Percentiles rank a stretch among this genome's conserved stretches.
Conservation (phyloP, 2,888 invertebrate species). For the Megamerina dolium region DNA sequence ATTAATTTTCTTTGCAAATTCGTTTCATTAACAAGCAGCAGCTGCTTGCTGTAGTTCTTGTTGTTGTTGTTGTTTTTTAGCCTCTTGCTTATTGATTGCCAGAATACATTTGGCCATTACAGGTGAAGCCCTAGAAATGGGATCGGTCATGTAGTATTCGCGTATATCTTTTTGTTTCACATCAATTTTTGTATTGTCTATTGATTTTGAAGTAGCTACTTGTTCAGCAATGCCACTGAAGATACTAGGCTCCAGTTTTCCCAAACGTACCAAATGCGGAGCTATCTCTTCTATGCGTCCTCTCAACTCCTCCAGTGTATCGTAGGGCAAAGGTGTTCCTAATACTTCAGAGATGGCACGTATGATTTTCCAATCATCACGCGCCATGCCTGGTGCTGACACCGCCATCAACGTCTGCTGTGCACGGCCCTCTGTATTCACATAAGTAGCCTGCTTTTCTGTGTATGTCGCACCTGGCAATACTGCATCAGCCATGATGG, state of each 20-base stretch:
- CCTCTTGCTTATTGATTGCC: slow-evolving; percentile 66
- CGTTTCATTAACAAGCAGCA: no score
- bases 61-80: slow-evolving; percentile 20
- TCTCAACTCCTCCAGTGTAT: slow-evolving; percentile 76
- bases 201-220: slow-evolving; percentile 56
- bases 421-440: slow-evolving; percentile 95
- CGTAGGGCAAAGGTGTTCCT: slow-evolving; percentile 75
- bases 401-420: slow-evolving; percentile 86
- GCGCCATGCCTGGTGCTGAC: slow-evolving; percentile 84
- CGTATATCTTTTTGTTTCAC: slow-evolving; percentile 71
- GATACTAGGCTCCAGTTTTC: slow-evolving; percentile 70
- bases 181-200: slow-evolving; percentile 58
- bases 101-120: slow-evolving; percentile 99
- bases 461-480: slow-evolving; percentile 97
- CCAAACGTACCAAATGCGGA: slow-evolving; percentile 82
- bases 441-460: slow-evolving; percentile 95
- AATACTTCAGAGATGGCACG: slow-evolving; percentile 91
- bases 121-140: slow-evolving; percentile 90
- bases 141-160: slow-evolving; percentile 92
- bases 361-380: slow-evolving; percentile 98
- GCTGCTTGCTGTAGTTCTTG: no score
- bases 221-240: slow-evolving; percentile 76
- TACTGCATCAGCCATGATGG: slow-evolving; percentile 85
- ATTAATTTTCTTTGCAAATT: no score
- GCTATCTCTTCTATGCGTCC: slow-evolving; percentile 76